Evolutionary conservation across 2,888 invertebrate genomes (phyloP), one percentile per base, ranked within the genome.

Genomic region (Aleiodes testaceus): DNA sequence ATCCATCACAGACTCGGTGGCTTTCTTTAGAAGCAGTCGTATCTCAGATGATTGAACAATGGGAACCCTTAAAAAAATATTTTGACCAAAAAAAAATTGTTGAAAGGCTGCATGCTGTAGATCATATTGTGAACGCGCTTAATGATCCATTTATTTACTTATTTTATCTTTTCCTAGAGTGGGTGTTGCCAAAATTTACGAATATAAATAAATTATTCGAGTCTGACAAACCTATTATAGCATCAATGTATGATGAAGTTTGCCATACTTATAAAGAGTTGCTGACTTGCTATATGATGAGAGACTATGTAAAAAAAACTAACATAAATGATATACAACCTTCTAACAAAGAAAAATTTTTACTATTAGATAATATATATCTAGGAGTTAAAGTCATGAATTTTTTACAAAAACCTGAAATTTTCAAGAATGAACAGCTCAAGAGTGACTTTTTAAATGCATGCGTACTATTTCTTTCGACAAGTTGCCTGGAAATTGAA

Each of bases 1-100:
- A 75, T 63, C 72, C 77, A 26, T 74, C 78, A 36, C 79, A 80
- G 59, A 83, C 82, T 7, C 74, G 80, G 63, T 83, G 82, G 83
- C 73, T 82, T 4, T 82, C 82, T n/a, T 71, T 80, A 49, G 71
- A 76, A 69, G 74, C 75, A 55, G 81, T 80, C 16, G 79, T 81
- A 1, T 49, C 75, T 11, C 74, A 81, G 53, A 78, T 82, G 22
- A 14, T 82, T 4, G 79, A 82, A 66, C 82, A 82, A 70, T 81
- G 82, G 80, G 69, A 80, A 26, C 78, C 82, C 12, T 71, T 83
- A 22, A 45, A 22, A 44, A 44, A 72, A 26, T 78, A 73, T 66
- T 80, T 80, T 49, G 75, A 71, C 55, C 64, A 77, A 4, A 69
- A 78, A 49, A 74, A 74, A 20, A 70, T 79, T 36, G 64, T 72